Conservation (phyloP, 2,888 invertebrate genomes). For the Dichetophora obliterata region DNA sequence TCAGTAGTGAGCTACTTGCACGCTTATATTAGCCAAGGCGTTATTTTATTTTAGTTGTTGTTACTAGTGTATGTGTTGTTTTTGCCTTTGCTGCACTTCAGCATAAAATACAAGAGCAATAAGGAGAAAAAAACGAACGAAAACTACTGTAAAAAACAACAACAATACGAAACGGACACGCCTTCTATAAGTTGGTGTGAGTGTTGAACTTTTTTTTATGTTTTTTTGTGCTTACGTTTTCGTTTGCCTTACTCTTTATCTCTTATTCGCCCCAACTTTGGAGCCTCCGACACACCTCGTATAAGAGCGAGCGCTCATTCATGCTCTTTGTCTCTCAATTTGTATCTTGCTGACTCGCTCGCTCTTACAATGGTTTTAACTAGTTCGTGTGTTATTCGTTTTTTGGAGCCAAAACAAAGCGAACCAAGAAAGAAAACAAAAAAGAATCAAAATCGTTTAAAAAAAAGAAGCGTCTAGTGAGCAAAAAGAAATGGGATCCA, state of each 20-base stretch:
- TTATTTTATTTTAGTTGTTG: slow-evolving; percentile 6
- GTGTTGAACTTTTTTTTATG: slow-evolving; percentile 7
- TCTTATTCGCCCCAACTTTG: not conserved
- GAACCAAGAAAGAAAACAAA: not conserved
- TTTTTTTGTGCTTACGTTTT: slow-evolving; percentile 10
- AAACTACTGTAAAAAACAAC: not conserved
- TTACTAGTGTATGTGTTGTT: slow-evolving; percentile 15
- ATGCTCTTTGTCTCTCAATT: not conserved
- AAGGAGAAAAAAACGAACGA: slow-evolving; percentile 7
- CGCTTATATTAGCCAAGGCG: not conserved
- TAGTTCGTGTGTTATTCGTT: slow-evolving; percentile 4
- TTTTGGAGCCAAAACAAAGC: not conserved
- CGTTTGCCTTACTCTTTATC: not conserved
- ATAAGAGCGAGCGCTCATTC: slow-evolving; percentile 6
- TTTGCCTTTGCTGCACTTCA: not conserved
- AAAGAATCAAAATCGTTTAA: not conserved
- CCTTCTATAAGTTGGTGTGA: not conserved
- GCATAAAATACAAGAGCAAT: not conserved
- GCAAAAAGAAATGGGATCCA: not conserved
- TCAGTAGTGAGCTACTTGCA: not conserved
- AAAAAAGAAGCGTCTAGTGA: slow-evolving; percentile 13
- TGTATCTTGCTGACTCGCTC: not conserved
- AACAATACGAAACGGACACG: not conserved
- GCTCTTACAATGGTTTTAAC: not conserved
- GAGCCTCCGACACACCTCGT: slow-evolving; percentile 24